These are phyloP conservation scores for Cardiocondyla obscurior DNA, from an alignment of 1,140 invertebrate genomes.

Conservation along the genomic window DNA sequence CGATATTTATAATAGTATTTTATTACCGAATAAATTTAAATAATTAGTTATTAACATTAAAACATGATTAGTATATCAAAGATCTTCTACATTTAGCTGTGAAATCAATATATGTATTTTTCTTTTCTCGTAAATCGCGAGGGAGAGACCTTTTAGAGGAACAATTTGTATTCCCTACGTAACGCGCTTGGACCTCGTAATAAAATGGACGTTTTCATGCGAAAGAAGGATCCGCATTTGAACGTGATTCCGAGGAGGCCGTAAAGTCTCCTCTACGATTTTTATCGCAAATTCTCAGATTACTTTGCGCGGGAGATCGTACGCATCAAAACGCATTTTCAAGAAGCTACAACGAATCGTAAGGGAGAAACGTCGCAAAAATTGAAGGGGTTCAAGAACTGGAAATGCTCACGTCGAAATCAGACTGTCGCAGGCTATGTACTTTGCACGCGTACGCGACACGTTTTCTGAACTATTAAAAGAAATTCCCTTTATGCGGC, in stretches of 20 bases:
- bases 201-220: constrained; percentile 31
- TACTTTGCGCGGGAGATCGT: background rate
- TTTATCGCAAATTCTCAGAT: constrained; percentile 10
- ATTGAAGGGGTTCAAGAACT: constrained; percentile 18
- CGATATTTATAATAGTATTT: no score
- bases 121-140: background rate
- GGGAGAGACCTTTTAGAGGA: background rate
- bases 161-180: constrained; percentile 12
- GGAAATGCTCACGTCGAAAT: background rate
- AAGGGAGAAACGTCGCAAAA: background rate
- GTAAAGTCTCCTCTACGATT: background rate
- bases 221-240: background rate
- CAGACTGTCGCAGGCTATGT: background rate
- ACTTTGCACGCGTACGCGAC: background rate
- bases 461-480: background rate
- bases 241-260: constrained; percentile 3
- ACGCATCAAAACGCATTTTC: constrained; percentile 2
- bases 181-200: background rate
- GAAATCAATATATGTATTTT: background rate
- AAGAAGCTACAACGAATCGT: constrained; percentile 1
- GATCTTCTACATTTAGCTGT: background rate
- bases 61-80: background rate
- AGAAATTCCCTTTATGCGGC: background rate
- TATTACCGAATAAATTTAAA: background rate
- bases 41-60: background rate